Conservation (phyloP, 1,140 invertebrate species). For the Tribolium castaneum region DNA sequence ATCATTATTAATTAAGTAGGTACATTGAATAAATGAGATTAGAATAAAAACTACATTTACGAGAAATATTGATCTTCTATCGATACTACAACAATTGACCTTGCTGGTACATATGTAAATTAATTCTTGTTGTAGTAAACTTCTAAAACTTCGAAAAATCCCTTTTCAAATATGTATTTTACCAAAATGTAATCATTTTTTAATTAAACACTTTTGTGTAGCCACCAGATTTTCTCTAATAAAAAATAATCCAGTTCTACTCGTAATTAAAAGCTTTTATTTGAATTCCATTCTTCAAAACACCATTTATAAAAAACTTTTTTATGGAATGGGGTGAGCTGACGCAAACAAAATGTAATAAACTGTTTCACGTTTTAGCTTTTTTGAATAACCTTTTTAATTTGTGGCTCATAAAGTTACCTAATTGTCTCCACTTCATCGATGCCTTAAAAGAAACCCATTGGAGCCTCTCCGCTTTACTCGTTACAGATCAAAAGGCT, state of each 20-base stretch:
- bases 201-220: neutral
- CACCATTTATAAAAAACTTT: neutral
- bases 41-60: too few species aligned
- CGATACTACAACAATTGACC: neutral
- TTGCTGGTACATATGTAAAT: neutral
- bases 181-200: neutral
- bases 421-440: neutral
- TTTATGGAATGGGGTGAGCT: neutral
- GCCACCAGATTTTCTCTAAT: neutral
- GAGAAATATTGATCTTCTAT: neutral
- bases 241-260: neutral
- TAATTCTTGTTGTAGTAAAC: neutral
- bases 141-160: neutral
- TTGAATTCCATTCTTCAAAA: neutral
- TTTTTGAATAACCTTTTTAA: neutral
- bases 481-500: neutral
- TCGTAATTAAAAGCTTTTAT: neutral
- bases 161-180: neutral
- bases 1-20: too few species aligned
- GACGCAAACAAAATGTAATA: neutral
- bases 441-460: neutral
- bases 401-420: neutral
- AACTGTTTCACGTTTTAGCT: neutral
- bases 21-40: too few species aligned
- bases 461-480: neutral